Conservation (phyloP, 2,113 vertebrate genomes). For the Spheniscus mendiculus region DNA sequence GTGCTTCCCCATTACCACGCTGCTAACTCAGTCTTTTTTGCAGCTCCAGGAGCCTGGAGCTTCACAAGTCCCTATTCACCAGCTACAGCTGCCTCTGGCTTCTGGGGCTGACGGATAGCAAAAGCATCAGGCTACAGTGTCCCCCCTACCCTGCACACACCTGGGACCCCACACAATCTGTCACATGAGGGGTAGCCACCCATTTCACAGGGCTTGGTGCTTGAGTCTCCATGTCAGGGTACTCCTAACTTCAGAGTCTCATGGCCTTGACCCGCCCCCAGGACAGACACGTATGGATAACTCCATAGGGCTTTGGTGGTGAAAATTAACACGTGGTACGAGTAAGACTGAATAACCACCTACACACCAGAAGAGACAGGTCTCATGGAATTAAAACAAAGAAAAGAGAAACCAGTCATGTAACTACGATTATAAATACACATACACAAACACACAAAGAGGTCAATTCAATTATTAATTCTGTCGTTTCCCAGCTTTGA, state of each 20-base stretch:
- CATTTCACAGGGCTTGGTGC: neutral
- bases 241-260: neutral
- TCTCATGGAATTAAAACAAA: neutral
- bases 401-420: neutral
- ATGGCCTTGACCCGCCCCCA: neutral
- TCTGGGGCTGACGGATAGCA: neutral
- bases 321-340: neutral
- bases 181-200: neutral
- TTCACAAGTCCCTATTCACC: neutral
- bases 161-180: neutral
- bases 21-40: neutral
- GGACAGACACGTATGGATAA: neutral
- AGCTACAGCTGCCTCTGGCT: neutral
- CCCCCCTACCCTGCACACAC: neutral
- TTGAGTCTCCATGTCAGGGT: neutral
- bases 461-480: slow-evolving; percentile 9
- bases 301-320: neutral
- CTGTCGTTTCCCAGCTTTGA: neutral
- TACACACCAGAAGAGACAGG: neutral
- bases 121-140: neutral
- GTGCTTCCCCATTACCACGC: neutral
- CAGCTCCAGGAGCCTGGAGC: neutral
- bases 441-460: neutral
- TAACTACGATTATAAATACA: neutral
- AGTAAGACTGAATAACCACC: neutral